Base-by-base conservation (phyloP, 2,888 invertebrate species). In the Ichneumoninae sp. region DNA sequence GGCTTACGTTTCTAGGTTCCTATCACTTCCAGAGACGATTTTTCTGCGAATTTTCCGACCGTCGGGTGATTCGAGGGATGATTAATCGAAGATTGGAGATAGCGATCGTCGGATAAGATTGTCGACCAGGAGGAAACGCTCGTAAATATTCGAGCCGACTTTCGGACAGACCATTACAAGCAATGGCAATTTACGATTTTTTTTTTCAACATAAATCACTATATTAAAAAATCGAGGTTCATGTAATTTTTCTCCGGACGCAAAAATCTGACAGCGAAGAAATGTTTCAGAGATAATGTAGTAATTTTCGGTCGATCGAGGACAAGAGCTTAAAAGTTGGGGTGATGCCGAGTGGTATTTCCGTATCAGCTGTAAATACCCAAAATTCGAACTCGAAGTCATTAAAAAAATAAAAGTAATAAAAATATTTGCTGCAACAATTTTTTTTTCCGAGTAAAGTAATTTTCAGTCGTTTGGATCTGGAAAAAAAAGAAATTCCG, bases 11-110 rank as follows among this genome's bases (percentile, higher is more conserved):
- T 54, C 22, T 65, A 83, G 57, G 47, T 57, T 75, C 65, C 57
- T 65, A 71, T 69, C 71, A 65, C 79, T 71, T 79, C 65, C 71
- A 70, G 50, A 44, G 65, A 75, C 36, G n/a, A 30, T 52, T 33
- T 10, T 50, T 26, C 26, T 40, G 5, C 44, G 10, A 16, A 30
- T 33, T 47, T 26, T n/a, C 16, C 63, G 19, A 30, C 19, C 8
- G 36, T 74, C 13, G 10, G 57, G 44, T 50, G 22, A 22, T 30
- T 33, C n/a, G 26, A 26, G n/a, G 50, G 30, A 54, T 26, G 65
- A 65, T 44, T 22, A 30, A 33, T 10, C 36, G 70, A 68, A 19
- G 8, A 66, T n/a, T 16, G 13, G 30, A 13, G 13, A 74, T 57
- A 44, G 50, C 57, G 22, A 30, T 63, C 63, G 63, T 33, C 36